These are phyloP conservation scores for Micronycteris hirsuta DNA, from an alignment of 2,113 vertebrate species.

Conservation along the genomic window DNA sequence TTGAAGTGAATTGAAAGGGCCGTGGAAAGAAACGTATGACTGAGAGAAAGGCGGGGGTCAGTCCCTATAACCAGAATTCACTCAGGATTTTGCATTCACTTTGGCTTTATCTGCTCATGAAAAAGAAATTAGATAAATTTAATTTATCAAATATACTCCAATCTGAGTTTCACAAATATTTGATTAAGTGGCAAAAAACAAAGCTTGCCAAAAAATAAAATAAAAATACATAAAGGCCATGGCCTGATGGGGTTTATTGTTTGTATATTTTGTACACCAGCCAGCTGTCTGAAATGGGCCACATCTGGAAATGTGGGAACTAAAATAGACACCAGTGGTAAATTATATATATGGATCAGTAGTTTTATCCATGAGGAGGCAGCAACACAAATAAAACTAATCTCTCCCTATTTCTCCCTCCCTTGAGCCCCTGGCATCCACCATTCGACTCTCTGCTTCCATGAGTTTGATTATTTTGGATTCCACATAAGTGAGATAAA, in stretches of 20 bases:
- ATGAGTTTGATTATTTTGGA: neutral
- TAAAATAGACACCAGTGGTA: neutral
- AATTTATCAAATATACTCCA: neutral
- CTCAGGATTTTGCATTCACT: neutral
- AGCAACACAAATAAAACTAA: neutral
- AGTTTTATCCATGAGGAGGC: neutral
- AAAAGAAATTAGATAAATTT: neutral
- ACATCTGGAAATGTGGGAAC: neutral
- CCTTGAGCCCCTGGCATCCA: neutral
- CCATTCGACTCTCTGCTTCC: neutral
- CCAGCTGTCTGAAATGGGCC: neutral
- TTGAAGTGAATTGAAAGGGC: neutral
- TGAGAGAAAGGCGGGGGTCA: neutral
- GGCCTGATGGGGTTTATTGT: neutral
- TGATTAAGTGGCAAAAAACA: neutral
- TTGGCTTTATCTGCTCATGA: neutral
- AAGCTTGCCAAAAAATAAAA: neutral
- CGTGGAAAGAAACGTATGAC: neutral
- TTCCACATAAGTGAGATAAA: neutral
- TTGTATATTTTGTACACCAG: neutral
- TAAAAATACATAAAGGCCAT: neutral
- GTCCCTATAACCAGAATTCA: neutral
- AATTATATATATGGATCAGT: neutral
- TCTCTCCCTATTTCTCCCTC: neutral
- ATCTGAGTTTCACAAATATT: neutral